Percentiles rank a stretch among this genome's conserved stretches.
Conservation (phyloP, 2,888 invertebrate genomes). For the Cataglyphis livida region DNA sequence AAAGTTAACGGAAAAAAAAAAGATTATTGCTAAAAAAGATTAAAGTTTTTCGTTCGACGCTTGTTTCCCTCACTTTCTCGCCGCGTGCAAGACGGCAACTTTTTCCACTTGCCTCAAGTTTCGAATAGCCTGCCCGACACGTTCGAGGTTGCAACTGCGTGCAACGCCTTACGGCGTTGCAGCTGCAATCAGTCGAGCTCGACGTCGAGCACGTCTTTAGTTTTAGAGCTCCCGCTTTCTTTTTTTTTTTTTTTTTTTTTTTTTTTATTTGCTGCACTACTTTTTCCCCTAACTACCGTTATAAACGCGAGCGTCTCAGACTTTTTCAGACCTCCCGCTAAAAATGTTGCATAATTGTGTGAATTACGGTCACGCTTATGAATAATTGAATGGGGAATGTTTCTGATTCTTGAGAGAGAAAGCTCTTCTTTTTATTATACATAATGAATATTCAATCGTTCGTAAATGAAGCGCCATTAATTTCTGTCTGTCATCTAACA, state of each 20-base stretch:
- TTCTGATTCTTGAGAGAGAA: background rate
- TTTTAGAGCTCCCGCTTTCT: background rate
- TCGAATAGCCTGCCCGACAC: constrained; percentile 16
- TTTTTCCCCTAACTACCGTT: constrained; percentile 13
- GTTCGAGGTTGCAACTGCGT: constrained; percentile 39
- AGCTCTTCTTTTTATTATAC: background rate
- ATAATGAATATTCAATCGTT: constrained; percentile 31
- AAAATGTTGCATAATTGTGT: constrained; percentile 17
- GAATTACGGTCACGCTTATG: constrained; percentile 15
- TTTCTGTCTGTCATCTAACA: background rate
- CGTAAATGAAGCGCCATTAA: constrained; percentile 3
- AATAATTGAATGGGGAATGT: constrained; percentile 26
- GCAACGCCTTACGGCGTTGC: background rate
- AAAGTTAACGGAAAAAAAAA: background rate
- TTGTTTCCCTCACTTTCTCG: constrained; percentile 24
- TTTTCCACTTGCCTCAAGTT: constrained; percentile 48
- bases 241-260: background rate
- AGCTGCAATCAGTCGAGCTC: constrained; percentile 1
- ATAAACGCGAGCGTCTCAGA: background rate
- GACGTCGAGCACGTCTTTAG: background rate
- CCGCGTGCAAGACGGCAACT: constrained; percentile 5
- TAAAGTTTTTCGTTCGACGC: background rate
- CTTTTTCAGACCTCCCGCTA: background rate
- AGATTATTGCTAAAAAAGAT: constrained; percentile 13
- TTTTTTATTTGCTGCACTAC: background rate